These are phyloP conservation scores for Drosophila setifemur DNA, from an alignment of 1,140 invertebrate genomes.

Conservation along the genomic window DNA sequence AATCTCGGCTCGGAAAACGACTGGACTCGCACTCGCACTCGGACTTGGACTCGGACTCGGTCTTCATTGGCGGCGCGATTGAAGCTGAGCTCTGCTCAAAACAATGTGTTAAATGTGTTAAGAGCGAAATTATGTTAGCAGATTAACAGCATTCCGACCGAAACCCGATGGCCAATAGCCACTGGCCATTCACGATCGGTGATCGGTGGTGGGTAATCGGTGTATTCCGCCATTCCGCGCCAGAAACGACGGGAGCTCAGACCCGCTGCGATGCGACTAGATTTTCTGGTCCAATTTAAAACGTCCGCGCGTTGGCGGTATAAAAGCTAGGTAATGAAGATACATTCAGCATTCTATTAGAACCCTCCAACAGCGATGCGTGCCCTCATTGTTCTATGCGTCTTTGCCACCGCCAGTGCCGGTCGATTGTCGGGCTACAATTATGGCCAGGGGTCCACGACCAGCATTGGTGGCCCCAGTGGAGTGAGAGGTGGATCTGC, in stretches of 20 bases:
- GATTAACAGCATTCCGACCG: slow-evolving; percentile 77
- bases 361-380: slow-evolving; percentile 54
- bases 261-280: slow-evolving; percentile 52
- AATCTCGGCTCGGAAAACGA: slow-evolving; percentile 37
- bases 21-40: slow-evolving; percentile 28
- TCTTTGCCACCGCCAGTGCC: slow-evolving; percentile 58
- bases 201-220: slow-evolving; percentile 16
- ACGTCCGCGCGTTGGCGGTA: slow-evolving; percentile 62
- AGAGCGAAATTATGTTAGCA: slow-evolving; percentile 81
- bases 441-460: slow-evolving; percentile 48
- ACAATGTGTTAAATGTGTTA: slow-evolving; percentile 81
- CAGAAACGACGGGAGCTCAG: slow-evolving; percentile 24
- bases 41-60: slow-evolving; percentile 1
- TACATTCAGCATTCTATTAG: slow-evolving; percentile 58
- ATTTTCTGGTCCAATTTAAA: slow-evolving; percentile 65
- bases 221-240: slow-evolving; percentile 21
- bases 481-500: slow-evolving; percentile 3
- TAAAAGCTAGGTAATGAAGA: slow-evolving; percentile 71
- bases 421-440: slow-evolving; percentile 69
- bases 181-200: slow-evolving; percentile 28
- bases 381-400: slow-evolving; percentile 59
- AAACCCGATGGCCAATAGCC: slow-evolving; percentile 54
- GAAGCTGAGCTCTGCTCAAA: slow-evolving; percentile 60
- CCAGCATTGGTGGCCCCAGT: slow-evolving; percentile 15
- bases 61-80: slow-evolving; percentile 61